These are phyloP conservation scores for Muntiacus muntjak DNA, from an alignment of 2,113 vertebrate genomes.

Conservation along the genomic window DNA sequence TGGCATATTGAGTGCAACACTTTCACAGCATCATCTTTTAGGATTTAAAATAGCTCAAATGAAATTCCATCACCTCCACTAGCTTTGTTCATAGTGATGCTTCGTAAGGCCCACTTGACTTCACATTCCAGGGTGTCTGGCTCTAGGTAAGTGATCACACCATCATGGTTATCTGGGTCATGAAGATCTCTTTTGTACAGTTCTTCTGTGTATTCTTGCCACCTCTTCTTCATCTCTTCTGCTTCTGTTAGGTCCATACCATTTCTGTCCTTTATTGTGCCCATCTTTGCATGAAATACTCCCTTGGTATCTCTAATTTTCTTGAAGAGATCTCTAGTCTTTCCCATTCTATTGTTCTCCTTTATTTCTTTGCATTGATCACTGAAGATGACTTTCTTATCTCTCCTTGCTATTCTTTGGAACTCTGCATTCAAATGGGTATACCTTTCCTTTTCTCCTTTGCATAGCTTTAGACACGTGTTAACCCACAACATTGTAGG, in stretches of 20 bases:
- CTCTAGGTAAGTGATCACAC: neutral
- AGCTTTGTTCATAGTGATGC: neutral
- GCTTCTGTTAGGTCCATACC: neutral
- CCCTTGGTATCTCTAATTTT: neutral
- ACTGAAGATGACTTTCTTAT: neutral
- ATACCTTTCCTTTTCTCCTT: neutral
- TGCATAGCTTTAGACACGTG: neutral
- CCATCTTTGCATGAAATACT: neutral
- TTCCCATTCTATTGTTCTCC: neutral
- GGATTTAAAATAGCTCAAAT: neutral
- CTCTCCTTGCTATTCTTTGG: neutral
- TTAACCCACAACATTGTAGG: neutral
- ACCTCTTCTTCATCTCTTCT: neutral
- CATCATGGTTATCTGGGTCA: neutral
- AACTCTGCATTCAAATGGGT: neutral
- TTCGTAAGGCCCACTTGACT: neutral
- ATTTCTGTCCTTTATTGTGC: neutral
- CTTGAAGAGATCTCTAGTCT: neutral
- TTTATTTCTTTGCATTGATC: neutral
- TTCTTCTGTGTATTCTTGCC: neutral
- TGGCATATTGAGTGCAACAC: neutral
- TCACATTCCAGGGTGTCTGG: neutral
- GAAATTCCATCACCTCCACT: neutral
- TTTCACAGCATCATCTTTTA: neutral
- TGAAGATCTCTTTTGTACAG: neutral